A percentile compares a stretch with the other conserved stretches of the same genome.
Evolutionary conservation across 1,140 invertebrate species (phyloP).

Genomic region (Linepithema humile): DNA sequence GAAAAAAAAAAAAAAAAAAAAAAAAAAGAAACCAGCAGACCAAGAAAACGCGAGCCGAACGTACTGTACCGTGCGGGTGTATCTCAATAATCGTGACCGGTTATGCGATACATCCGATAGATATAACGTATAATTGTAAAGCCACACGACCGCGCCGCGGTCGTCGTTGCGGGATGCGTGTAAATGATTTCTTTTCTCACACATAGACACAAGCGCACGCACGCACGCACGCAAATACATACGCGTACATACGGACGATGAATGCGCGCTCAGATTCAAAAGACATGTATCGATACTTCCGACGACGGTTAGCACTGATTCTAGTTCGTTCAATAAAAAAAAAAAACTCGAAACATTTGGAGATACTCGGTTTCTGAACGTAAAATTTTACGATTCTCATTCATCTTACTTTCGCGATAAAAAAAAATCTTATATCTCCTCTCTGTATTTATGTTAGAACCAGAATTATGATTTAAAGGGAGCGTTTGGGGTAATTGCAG

Average conservation of each 20-base stretch:
- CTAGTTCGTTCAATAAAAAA: background rate
- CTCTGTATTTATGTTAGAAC: background rate
- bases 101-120: conserved; percentile 2
- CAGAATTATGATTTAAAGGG: background rate
- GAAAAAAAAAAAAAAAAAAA: too few relatives aligned
- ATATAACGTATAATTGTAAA: conserved; percentile 33
- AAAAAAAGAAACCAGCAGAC: conserved; percentile 39
- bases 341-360: background rate
- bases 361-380: background rate
- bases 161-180: background rate
- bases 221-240: background rate
- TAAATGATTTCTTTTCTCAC: background rate
- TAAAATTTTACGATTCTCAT: background rate
- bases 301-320: conserved; percentile 14
- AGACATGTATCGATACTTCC: conserved; percentile 12
- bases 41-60: conserved; percentile 32
- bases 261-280: conserved; percentile 22
- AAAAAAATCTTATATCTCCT: background rate
- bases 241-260: background rate
- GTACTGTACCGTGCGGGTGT: background rate
- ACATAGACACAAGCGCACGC: background rate
- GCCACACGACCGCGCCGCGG: background rate
- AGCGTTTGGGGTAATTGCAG: background rate
- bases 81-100: conserved; percentile 17
- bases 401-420: background rate